phyloP scores from a whole-genome alignment of 2,113 vertebrate genomes.

The Nematolebias whitei region DNA sequence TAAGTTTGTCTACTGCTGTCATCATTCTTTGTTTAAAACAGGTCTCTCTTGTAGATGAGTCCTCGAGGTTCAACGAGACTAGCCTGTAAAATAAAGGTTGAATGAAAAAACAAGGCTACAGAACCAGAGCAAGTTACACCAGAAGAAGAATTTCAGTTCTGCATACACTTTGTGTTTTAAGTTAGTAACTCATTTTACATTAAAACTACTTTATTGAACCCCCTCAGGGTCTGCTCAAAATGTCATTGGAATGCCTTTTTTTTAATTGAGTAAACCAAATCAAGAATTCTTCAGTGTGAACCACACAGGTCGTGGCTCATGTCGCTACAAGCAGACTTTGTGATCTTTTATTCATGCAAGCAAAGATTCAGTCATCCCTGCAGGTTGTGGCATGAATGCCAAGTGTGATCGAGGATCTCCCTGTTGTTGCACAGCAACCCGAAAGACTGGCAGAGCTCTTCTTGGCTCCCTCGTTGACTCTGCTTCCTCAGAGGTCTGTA shows the following conservation, averaged over 20 bases:
- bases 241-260: not conserved
- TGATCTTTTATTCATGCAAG: constrained; percentile 32
- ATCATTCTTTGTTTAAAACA: no score
- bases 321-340: constrained; percentile 12
- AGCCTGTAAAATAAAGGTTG: no score
- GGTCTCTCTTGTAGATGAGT: no score
- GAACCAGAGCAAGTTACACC: constrained; percentile 35
- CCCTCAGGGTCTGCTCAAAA: not conserved
- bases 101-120: no score
- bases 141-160: constrained; percentile 20
- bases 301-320: constrained; percentile 27
- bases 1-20: no score
- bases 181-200: not conserved
- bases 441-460: constrained; percentile 28
- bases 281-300: constrained; percentile 47
- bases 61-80: no score
- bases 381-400: constrained; percentile 21
- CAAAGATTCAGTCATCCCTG: constrained; percentile 10
- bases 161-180: constrained; percentile 27
- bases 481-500: constrained; percentile 25
- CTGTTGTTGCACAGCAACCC: not conserved
- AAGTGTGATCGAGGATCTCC: constrained; percentile 28
- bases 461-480: constrained; percentile 51
- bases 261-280: constrained; percentile 30
- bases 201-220: not conserved